Evolutionary conservation across 2,113 vertebrate species (phyloP).

Genomic region (Gambusia affinis): DNA sequence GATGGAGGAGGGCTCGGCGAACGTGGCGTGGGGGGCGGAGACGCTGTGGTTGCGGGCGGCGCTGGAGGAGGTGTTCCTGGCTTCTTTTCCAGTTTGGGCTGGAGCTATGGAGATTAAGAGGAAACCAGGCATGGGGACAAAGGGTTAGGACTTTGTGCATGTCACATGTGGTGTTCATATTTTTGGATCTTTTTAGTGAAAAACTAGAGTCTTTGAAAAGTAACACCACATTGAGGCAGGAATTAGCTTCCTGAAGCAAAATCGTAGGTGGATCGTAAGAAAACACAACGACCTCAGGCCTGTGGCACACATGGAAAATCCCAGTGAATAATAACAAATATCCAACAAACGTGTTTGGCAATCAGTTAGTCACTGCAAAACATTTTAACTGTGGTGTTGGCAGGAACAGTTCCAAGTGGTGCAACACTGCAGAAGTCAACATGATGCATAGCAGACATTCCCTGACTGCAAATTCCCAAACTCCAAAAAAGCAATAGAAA

Average conservation of each 20-base stretch:
- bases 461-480: neutral
- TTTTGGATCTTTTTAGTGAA: neutral
- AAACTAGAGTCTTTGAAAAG: neutral
- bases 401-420: slow-evolving; percentile 9
- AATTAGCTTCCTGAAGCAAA: neutral
- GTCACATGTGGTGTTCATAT: neutral
- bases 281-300: neutral
- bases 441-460: neutral
- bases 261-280: neutral
- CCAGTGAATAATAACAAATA: slow-evolving; percentile 18
- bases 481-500: neutral
- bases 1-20: slow-evolving; percentile 84
- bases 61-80: slow-evolving; percentile 83
- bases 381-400: neutral
- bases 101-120: slow-evolving; percentile 79
- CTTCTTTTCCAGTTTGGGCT: slow-evolving; percentile 95
- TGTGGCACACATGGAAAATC: slow-evolving; percentile 17
- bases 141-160: neutral
- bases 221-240: neutral
- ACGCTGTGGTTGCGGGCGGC: slow-evolving; percentile 64
- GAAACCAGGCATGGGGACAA: neutral
- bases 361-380: slow-evolving; percentile 13
- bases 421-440: neutral
- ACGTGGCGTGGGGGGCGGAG: slow-evolving; percentile 70
- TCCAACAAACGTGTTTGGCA: slow-evolving; percentile 18